Percentiles rank a stretch among this genome's conserved stretches.
phyloP scores from a whole-genome alignment of 2,888 invertebrate species.

The Machimus rusticus region DNA sequence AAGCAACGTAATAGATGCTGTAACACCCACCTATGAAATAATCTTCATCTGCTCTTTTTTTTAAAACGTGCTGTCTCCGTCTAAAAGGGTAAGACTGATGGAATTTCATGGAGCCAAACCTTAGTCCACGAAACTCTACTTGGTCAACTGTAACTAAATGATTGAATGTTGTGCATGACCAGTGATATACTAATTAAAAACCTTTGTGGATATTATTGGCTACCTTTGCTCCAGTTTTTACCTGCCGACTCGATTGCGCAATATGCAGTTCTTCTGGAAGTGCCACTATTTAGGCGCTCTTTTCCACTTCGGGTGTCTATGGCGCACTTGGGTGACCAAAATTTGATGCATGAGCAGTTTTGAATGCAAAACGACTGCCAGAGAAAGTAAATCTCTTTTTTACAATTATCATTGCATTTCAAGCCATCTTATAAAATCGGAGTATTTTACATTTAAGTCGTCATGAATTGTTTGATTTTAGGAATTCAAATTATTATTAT shows the following conservation, averaged over 20 bases:
- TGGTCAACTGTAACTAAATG: not conserved
- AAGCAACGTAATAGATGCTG: not conserved
- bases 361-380: not conserved
- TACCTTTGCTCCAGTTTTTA: not conserved
- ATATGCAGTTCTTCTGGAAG: not conserved
- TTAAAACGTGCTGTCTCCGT: not conserved
- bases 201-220: not conserved
- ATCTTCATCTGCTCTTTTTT: not conserved
- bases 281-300: not conserved
- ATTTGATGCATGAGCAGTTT: conserved; percentile 11
- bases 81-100: not conserved
- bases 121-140: not conserved
- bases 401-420: not conserved
- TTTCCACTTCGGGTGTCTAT: not conserved
- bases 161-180: not conserved
- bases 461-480: not conserved
- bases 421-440: not conserved
- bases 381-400: conserved; percentile 5
- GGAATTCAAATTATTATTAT: not conserved
- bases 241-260: not conserved
- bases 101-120: not conserved
- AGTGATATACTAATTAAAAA: not conserved
- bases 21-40: not conserved
- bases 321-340: not conserved
- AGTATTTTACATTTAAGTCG: not conserved